Base-by-base conservation (phyloP, 2,113 vertebrate species). In the Coracopsis vasa region DNA sequence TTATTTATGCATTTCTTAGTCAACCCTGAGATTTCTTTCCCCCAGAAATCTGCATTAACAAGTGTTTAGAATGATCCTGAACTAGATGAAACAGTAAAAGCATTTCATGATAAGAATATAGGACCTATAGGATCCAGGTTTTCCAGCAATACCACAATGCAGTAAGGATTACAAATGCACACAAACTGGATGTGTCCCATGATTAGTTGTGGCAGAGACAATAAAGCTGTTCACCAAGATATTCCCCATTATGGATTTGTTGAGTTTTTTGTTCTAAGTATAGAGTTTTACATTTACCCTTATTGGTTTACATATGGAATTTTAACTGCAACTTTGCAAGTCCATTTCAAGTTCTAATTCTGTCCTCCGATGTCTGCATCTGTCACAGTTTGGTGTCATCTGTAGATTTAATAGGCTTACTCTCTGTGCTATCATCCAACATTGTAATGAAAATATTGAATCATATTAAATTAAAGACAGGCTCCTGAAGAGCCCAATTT, bases 381-480 rank as follows among this genome's bases (percentile, higher is more conserved):
- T 87, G 61, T 67, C 70, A 65, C 47, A 87, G 33, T 84, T 82
- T 75, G 78, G 61, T 87, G 87, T 95, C 78, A 93, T 85, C 78
- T 91, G 39, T 64, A 82, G 42, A 85, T 91, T 87, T 95, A 95
- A 95, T 87, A 71, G 51, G 65, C 56, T 93, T 96, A 86, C 23
- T 73, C 31, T 95, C 58, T 73, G 28, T 62, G 58, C 28, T 94
- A 90, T 83, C 88, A 86, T 80, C 53, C 67, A 73, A 87, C 14
- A 44, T 73, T 90, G 53, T 88, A 92, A 94, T 80, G 31, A 92
- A 88, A 94, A 93, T 94, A 94, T 80, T 88, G 88, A 80, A 90
- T 80, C 44, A 90, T 90, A 86, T 65, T 86, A 93, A 91, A 91
- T 94, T 95, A 93, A 96, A 80, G 71, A 88, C 75, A 77, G 67